A percentile compares a stretch with the other conserved stretches of the same genome.
phyloP scores from a whole-genome alignment of 2,113 vertebrate genomes.

The Zingel zingel region DNA sequence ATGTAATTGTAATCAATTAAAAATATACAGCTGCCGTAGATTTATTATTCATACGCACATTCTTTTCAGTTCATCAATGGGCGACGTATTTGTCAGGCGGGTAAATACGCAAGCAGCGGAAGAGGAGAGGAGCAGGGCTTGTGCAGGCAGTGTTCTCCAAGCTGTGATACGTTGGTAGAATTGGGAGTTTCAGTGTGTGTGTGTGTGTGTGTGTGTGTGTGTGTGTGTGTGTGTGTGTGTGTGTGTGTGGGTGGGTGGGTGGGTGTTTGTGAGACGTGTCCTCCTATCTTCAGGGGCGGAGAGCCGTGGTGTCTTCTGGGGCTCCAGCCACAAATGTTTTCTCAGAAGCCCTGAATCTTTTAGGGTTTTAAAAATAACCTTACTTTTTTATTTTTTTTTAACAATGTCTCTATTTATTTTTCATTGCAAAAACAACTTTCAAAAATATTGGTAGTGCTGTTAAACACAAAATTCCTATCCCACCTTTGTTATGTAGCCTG shows the following conservation, averaged over 20 bases:
- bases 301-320: too few relatives aligned
- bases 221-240: background rate
- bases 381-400: background rate
- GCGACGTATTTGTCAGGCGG: constrained; percentile 60
- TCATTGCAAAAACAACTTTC: too few relatives aligned
- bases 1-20: constrained; percentile 81
- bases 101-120: constrained; percentile 53
- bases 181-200: constrained; percentile 11
- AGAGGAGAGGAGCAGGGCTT: background rate
- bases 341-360: too few relatives aligned
- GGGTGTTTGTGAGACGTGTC: background rate
- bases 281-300: background rate
- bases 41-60: constrained; percentile 80
- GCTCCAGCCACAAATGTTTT: too few relatives aligned
- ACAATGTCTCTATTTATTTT: too few relatives aligned
- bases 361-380: too few relatives aligned
- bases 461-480: too few relatives aligned
- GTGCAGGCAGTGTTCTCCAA: background rate
- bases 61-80: constrained; percentile 57
- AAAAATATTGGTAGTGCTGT: too few relatives aligned
- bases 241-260: background rate
- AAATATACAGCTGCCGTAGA: constrained; percentile 80
- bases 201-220: background rate
- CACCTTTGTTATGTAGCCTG: too few relatives aligned
- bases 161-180: background rate